Conservation (phyloP, 2,888 invertebrate genomes). For the Polymixis lichenea region DNA sequence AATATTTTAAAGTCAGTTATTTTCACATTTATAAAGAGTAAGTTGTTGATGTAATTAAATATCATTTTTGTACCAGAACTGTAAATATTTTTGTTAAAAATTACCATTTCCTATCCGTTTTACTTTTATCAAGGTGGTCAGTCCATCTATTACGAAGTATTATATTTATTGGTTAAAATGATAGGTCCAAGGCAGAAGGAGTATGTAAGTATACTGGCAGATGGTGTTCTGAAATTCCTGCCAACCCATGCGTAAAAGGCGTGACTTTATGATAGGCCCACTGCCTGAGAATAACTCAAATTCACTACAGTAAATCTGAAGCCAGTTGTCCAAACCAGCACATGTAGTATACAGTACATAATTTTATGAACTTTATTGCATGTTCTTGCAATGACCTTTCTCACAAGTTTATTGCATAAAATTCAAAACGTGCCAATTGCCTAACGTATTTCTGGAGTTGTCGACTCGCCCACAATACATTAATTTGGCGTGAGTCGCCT, state of each 20-base stretch:
- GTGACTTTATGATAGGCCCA: too few species aligned
- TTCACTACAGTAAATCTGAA: neutral
- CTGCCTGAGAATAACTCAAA: neutral
- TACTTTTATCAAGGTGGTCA: neutral
- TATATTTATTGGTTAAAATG: neutral
- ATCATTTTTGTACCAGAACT: slow-evolving; percentile 21
- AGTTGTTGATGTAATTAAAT: slow-evolving; percentile 6
- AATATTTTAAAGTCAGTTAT: neutral
- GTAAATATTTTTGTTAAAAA: neutral
- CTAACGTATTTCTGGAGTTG: too few species aligned
- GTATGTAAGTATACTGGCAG: too few species aligned
- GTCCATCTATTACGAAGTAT: neutral
- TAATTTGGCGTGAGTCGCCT: too few species aligned
- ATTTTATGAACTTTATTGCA: too few species aligned
- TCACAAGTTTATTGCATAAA: too few species aligned
- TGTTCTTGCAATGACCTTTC: too few species aligned
- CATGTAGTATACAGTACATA: neutral
- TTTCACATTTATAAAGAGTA: neutral
- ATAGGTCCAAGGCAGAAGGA: too few species aligned
- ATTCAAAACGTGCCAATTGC: too few species aligned
- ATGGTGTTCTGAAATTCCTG: too few species aligned
- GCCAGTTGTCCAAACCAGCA: neutral
- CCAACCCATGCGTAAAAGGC: too few species aligned
- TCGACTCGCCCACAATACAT: too few species aligned
- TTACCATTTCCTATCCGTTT: neutral